Base-by-base conservation (phyloP, 2,888 invertebrate genomes). In the Branchipolynoe longqiensis region DNA sequence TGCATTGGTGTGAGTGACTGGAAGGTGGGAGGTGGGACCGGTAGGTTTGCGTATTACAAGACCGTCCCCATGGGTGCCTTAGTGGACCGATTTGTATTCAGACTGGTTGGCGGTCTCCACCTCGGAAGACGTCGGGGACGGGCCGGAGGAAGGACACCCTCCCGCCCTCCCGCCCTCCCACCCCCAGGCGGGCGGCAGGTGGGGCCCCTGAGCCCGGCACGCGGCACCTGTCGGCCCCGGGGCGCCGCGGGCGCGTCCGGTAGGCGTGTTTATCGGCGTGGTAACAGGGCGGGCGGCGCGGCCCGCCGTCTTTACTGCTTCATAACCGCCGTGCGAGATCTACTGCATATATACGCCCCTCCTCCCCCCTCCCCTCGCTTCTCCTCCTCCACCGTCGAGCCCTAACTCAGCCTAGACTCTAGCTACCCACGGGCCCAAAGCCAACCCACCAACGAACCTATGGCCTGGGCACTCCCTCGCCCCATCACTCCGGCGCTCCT, bases 11-110 rank as follows among this genome's bases (percentile, higher is more conserved):
- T n/a, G n/a, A n/a, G n/a, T n/a, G n/a, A n/a, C n/a, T n/a, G n/a
- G n/a, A n/a, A n/a, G n/a, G n/a, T n/a, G n/a, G n/a, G n/a, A n/a
- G n/a, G n/a, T n/a, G n/a, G n/a, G n/a, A n/a, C n/a, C n/a, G n/a
- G n/a, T n/a, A n/a, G n/a, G n/a, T n/a, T n/a, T n/a, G n/a, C n/a
- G n/a, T n/a, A n/a, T n/a, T n/a, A n/a, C n/a, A n/a, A n/a, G n/a
- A n/a, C n/a, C n/a, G n/a, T n/a, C n/a, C 18, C 58, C 14, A n/a
- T 25, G 14, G 4, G 58, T 25, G 38, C 69, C 69, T 69, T 33
- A 38, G 33, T 69, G 38, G 25, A 69, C 22, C 69, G 36, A 69
- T 69, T 38, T 69, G 69, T 69, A 69, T 69, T 69, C 69, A 69
- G 38, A 18, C 0, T 69, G 38, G 69, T 33, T 4, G 36, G 2